phyloP scores from a whole-genome alignment of 2,797 vertebrate species.

The Merluccius polli region DNA sequence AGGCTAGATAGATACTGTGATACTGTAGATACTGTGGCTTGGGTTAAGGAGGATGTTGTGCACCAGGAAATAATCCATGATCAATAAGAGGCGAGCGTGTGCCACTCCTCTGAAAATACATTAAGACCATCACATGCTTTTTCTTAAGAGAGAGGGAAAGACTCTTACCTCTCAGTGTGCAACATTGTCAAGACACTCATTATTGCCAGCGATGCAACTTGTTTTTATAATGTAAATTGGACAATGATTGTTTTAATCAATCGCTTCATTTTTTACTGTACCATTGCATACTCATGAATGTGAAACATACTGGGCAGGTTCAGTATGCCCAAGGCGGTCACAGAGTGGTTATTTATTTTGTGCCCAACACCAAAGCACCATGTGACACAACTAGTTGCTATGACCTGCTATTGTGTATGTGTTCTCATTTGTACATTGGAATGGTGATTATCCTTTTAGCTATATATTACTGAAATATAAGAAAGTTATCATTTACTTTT shows the following conservation, averaged over 20 bases:
- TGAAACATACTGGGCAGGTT: background rate
- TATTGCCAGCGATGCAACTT: background rate
- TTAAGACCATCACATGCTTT: background rate
- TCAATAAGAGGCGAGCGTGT: background rate
- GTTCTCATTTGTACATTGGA: background rate
- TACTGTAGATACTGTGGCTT: too few species aligned
- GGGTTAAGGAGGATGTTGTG: conserved; percentile 20
- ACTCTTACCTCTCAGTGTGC: background rate
- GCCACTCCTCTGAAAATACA: conserved; percentile 1
- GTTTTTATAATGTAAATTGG: background rate
- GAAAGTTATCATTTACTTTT: background rate
- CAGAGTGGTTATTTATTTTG: background rate
- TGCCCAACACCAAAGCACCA: background rate
- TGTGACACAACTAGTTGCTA: background rate
- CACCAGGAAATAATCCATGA: conserved; percentile 13
- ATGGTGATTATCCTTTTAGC: background rate
- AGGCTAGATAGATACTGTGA: too few species aligned
- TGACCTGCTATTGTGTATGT: background rate
- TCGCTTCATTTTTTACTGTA: background rate
- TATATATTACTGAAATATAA: background rate
- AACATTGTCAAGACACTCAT: background rate
- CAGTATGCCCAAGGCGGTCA: background rate
- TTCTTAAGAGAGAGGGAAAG: background rate
- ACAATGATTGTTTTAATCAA: background rate
- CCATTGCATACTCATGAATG: background rate